Conservation (phyloP, 2,888 invertebrate genomes). For the Drosophila barbarae region DNA sequence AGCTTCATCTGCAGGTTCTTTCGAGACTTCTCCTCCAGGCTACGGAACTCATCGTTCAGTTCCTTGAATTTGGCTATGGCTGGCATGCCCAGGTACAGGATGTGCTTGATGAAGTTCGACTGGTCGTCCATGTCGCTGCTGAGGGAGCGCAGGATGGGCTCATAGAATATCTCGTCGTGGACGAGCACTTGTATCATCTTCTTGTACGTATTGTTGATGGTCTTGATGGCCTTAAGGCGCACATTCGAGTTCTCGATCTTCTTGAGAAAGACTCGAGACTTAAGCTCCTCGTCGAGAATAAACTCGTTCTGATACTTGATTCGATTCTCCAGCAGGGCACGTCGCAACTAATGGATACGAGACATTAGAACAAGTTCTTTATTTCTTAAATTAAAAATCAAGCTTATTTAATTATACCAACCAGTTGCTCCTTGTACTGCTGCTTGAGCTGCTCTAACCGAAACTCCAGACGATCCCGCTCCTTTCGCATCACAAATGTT, state of each 20-base stretch:
- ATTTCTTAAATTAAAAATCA: neutral
- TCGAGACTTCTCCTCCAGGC: conserved; percentile 72
- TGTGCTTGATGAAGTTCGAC: conserved; percentile 75
- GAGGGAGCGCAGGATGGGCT: conserved; percentile 77
- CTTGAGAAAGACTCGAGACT: conserved; percentile 68
- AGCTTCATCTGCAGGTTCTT: conserved; percentile 68
- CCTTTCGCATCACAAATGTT: conserved; percentile 78
- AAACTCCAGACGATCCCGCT: conserved; percentile 75
- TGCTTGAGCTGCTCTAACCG: conserved; percentile 64
- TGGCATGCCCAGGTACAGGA: conserved; percentile 77
- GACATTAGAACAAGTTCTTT: neutral
- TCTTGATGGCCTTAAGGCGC: conserved; percentile 76
- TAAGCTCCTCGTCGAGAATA: conserved; percentile 72
- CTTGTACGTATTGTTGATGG: conserved; percentile 76
- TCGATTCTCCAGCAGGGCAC: conserved; percentile 73
- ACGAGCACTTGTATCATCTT: conserved; percentile 75
- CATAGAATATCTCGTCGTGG: conserved; percentile 78
- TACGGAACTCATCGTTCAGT: conserved; percentile 68
- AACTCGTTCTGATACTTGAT: conserved; percentile 77
- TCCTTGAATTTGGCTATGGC: conserved; percentile 73
- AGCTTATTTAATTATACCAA: neutral
- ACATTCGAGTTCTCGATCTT: conserved; percentile 77
- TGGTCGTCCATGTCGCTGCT: conserved; percentile 78
- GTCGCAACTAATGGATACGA: conserved; percentile 56
- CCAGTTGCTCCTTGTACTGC: conserved; percentile 68